Conservation (phyloP, 2,113 vertebrate genomes). For the Pterocles burchelli region DNA sequence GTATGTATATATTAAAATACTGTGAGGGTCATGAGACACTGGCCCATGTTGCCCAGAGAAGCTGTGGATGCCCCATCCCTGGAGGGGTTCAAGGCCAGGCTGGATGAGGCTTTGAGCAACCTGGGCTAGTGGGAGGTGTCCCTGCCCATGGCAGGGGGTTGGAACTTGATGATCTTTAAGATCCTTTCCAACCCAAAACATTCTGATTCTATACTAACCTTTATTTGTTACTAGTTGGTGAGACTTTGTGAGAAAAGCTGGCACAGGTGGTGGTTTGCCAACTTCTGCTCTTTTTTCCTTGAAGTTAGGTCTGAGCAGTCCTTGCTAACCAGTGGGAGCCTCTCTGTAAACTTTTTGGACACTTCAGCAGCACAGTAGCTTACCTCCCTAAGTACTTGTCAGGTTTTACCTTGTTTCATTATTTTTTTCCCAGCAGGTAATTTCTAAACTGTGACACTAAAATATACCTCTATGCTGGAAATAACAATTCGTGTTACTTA, state of each 20-base stretch:
- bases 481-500: neutral
- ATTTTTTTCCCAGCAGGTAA: neutral
- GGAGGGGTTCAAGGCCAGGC: no score
- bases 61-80: no score
- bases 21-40: no score
- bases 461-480: neutral
- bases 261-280: neutral
- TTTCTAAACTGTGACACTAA: neutral
- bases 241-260: neutral
- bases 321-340: neutral
- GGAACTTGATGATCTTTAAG: no score
- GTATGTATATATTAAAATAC: no score
- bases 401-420: neutral
- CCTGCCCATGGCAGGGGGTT: no score
- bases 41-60: no score
- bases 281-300: neutral
- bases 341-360: neutral
- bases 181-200: no score
- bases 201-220: neutral
- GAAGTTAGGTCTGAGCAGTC: neutral
- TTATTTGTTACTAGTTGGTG: neutral
- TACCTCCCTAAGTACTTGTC: neutral
- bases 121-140: no score
- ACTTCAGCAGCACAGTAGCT: neutral
- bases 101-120: no score